Evolutionary conservation across 2,888 invertebrate genomes (phyloP).

Genomic region (Napeogenes sylphis): DNA sequence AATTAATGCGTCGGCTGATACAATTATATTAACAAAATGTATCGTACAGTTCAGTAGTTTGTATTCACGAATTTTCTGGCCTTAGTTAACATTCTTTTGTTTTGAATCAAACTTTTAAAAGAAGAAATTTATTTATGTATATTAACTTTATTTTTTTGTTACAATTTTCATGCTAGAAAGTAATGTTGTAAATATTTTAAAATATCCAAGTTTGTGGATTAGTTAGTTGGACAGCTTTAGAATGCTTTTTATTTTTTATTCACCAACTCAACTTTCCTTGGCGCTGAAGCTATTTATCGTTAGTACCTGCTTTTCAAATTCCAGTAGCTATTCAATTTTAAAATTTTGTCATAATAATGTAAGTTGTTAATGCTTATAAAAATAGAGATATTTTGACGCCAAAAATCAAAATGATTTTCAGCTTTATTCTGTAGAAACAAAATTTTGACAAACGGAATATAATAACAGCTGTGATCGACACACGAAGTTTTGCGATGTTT

Average conservation of each 20-base stretch:
- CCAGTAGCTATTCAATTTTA: no score
- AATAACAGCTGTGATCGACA: conserved; percentile 15
- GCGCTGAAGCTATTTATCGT: no score
- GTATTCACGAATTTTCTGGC: background rate
- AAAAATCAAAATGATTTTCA: background rate
- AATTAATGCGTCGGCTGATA: conserved; percentile 66
- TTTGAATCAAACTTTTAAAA: background rate
- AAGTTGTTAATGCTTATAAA: background rate
- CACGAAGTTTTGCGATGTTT: conserved; percentile 19
- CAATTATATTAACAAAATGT: conserved; percentile 48
- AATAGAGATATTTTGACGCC: background rate
- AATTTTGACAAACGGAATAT: conserved; percentile 12
- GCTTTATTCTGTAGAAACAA: background rate
- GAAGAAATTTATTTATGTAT: no score
- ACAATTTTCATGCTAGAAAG: no score
- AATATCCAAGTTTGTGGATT: no score
- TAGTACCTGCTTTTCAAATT: no score
- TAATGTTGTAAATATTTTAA: no score
- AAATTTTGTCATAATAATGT: no score
- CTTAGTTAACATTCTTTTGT: background rate
- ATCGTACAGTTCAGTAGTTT: conserved; percentile 5
- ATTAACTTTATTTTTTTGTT: no score
- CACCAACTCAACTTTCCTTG: no score
- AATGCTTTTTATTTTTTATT: no score
- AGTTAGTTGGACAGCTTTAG: no score